Evolutionary conservation across 2,888 invertebrate species (phyloP).

Genomic region (Hemicrepidius hirtus): DNA sequence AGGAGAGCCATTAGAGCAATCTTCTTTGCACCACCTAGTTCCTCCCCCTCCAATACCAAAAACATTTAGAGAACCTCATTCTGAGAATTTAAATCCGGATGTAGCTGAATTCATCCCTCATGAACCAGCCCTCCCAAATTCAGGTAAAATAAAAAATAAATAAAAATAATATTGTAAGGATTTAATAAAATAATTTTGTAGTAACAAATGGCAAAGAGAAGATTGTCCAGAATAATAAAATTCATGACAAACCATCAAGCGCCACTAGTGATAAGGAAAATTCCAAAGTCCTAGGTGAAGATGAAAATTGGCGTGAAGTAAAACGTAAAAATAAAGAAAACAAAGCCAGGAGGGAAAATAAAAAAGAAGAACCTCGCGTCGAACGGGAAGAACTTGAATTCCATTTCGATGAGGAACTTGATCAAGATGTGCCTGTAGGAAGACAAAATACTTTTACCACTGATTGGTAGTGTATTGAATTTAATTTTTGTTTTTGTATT

Average conservation of each 20-base stretch:
- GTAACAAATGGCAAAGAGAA: background rate
- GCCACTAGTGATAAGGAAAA: conserved; percentile 42
- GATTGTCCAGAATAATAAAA: conserved; percentile 53
- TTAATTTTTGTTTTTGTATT: background rate
- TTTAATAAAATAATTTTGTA: background rate
- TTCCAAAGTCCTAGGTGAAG: conserved; percentile 52
- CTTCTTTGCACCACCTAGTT: conserved; percentile 77
- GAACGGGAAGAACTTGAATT: conserved; percentile 92
- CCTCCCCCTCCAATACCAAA: conserved; percentile 84
- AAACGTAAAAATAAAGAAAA: conserved; percentile 68
- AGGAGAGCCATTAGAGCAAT: conserved; percentile 61
- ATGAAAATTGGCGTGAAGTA: conserved; percentile 78
- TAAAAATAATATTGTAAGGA: background rate
- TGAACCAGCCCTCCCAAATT: conserved; percentile 21
- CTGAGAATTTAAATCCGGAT: conserved; percentile 86
- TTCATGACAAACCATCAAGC: conserved; percentile 50
- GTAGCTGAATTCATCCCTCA: conserved; percentile 89
- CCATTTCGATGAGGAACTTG: conserved; percentile 97
- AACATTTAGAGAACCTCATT: conserved; percentile 71
- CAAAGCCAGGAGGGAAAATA: conserved; percentile 63
- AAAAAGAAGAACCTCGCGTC: conserved; percentile 55
- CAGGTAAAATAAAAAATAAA: conserved; percentile 27
- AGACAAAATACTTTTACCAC: conserved; percentile 89
- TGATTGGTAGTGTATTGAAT: conserved; percentile 75
- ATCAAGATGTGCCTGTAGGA: conserved; percentile 82